Percentiles rank a stretch among this genome's conserved stretches.
Conservation (phyloP, 2,888 invertebrate species). For the Cactoblastis cactorum region DNA sequence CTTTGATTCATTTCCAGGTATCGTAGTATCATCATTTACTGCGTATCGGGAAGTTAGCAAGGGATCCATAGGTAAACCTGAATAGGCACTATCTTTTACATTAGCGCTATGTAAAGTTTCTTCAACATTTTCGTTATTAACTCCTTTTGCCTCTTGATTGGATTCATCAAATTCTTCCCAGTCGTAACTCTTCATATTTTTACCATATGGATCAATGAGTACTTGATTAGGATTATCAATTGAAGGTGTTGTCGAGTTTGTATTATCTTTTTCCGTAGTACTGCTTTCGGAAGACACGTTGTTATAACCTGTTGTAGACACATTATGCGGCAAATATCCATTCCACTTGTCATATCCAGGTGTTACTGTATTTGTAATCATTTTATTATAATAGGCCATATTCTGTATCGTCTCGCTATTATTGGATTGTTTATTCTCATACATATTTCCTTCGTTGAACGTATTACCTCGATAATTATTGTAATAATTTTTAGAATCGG, state of each 20-base stretch:
- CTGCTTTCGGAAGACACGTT: background rate
- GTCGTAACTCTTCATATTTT: constrained; percentile 20
- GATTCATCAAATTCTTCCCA: constrained; percentile 10
- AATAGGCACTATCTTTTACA: background rate
- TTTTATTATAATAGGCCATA: background rate
- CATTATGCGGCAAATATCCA: too few species aligned
- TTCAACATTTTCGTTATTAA: too few species aligned
- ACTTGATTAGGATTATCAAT: constrained; percentile 9
- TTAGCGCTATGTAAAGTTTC: background rate
- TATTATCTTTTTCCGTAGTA: background rate
- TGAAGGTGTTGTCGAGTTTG: background rate
- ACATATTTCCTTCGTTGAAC: background rate
- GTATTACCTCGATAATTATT: background rate
- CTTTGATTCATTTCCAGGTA: background rate
- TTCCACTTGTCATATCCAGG: background rate
- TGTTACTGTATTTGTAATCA: background rate
- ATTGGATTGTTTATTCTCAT: background rate
- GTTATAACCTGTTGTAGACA: background rate
- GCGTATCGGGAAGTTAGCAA: background rate
- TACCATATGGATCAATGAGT: constrained; percentile 25
- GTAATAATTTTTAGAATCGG: background rate
- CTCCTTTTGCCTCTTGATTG: too few species aligned
- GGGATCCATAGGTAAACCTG: background rate
- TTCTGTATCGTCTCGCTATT: background rate
- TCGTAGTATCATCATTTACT: background rate